Base-by-base conservation (phyloP, 2,888 invertebrate genomes). In the Ophion slaviceki region DNA sequence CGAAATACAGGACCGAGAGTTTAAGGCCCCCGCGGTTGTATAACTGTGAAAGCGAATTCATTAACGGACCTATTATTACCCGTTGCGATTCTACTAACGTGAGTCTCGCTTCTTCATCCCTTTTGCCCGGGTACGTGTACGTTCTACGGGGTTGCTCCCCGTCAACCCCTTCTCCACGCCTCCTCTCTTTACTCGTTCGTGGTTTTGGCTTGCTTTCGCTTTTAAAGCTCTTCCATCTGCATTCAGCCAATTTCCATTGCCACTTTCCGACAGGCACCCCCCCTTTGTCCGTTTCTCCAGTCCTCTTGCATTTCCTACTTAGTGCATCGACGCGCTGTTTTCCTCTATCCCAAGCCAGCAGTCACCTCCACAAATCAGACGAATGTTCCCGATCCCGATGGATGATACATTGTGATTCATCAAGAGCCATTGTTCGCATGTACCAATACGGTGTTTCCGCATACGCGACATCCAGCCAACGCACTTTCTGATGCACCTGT, bases 1-100 rank as follows among this genome's bases (percentile, higher is more conserved):
- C 89, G 90, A 92, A 91, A 92, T 91, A 92, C 91, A 90, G 86
- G 81, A 86, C 82, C 89, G 87, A 88, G 90, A 90, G 89, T 92
- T 91, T 89, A 89, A 90, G 88, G 87, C 90, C 68, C 77, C 77
- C 70, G 74, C 81, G 84, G 75, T 86, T 78, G 78, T 81, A 81
- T 81, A 86, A 86, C 81, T 70, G 77, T 77, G 72, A 86, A 77
- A 78, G 82, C 80, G 84, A 84, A 86, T 86, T 86, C 86, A 86
- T 86, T 84, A 86, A 86, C 83, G 83, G 78, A 86, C 80, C 86
- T 84, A 83, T 86, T 84, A 86, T 86, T 86, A 86, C 83, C 84
- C 75, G 88, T 89, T 89, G 89, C 88, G 88, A 91, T 91, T 92
- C 68, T 89, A 83, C 88, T 87, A 87, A 87, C 88, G 87, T 86